Conservation (phyloP, 2,888 invertebrate species). For the Drosophila pseudotakahashii region DNA sequence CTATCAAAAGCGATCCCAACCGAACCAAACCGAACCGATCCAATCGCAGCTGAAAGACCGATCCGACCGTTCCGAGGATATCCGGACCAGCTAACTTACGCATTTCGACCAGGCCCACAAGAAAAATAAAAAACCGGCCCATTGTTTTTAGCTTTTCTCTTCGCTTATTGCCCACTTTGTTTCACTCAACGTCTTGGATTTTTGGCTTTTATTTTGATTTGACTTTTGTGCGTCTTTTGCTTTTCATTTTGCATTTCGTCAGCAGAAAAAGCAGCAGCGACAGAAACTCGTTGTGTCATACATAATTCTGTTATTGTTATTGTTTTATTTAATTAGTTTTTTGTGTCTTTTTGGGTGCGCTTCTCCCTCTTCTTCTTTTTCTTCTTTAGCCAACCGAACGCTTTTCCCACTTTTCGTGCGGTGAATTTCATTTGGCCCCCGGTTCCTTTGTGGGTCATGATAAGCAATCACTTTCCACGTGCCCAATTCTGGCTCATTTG, state of each 20-base stretch:
- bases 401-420: conserved; percentile 32
- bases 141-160: conserved; percentile 39
- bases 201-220: conserved; percentile 57
- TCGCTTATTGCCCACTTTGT: conserved; percentile 55
- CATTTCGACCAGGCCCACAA: conserved; percentile 7
- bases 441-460: conserved; percentile 47
- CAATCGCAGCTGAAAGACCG: background rate
- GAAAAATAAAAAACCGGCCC: conserved; percentile 5
- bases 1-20: conserved; percentile 21
- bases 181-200: conserved; percentile 43
- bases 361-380: conserved; percentile 1
- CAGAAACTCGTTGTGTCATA: conserved; percentile 69
- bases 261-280: conserved; percentile 6
- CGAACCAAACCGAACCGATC: background rate
- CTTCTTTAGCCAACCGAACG: conserved; percentile 15
- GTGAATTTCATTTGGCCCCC: conserved; percentile 32
- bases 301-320: conserved; percentile 54
- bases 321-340: conserved; percentile 54
- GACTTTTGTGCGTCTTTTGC: conserved; percentile 32
- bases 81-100: conserved; percentile 44
- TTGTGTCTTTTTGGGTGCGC: conserved; percentile 26
- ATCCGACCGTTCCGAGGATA: conserved; percentile 55
- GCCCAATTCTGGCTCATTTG: conserved; percentile 66
- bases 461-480: conserved; percentile 70
- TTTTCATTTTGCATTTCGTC: conserved; percentile 68